phyloP scores from a whole-genome alignment of 2,797 vertebrate genomes.

The Crocodylus rhombifer region DNA sequence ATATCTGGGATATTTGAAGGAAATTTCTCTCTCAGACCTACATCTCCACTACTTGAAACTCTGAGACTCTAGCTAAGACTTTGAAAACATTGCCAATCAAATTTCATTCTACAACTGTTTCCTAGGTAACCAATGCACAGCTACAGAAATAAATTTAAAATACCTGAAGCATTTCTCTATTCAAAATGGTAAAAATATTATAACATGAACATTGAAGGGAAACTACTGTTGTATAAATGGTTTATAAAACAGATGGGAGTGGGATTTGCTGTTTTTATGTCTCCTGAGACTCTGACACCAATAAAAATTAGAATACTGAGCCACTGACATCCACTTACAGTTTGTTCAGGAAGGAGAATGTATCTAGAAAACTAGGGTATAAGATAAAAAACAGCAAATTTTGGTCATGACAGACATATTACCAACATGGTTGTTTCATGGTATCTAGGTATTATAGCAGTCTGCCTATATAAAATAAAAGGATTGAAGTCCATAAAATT shows the following conservation, averaged over 20 bases:
- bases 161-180: constrained; percentile 30
- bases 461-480: neutral
- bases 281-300: accelerated
- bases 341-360: accelerated
- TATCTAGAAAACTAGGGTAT: accelerated
- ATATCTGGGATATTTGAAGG: neutral
- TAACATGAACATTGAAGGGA: neutral
- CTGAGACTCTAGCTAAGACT: neutral
- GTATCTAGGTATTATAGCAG: neutral
- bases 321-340: accelerated
- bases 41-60: neutral
- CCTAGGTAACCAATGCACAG: constrained; percentile 54
- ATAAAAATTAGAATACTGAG: accelerated
- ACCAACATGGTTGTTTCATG: accelerated
- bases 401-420: accelerated
- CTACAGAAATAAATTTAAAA: neutral
- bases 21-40: neutral
- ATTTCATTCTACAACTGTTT: constrained; percentile 15
- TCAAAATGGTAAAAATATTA: neutral
- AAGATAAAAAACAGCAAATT: neutral
- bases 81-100: neutral
- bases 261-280: neutral
- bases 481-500: neutral
- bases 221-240: neutral
- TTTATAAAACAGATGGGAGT: neutral